A percentile compares a stretch with the other conserved stretches of the same genome.
phyloP scores from a whole-genome alignment of 2,888 invertebrate species.

The Erpobdella octoculata region DNA sequence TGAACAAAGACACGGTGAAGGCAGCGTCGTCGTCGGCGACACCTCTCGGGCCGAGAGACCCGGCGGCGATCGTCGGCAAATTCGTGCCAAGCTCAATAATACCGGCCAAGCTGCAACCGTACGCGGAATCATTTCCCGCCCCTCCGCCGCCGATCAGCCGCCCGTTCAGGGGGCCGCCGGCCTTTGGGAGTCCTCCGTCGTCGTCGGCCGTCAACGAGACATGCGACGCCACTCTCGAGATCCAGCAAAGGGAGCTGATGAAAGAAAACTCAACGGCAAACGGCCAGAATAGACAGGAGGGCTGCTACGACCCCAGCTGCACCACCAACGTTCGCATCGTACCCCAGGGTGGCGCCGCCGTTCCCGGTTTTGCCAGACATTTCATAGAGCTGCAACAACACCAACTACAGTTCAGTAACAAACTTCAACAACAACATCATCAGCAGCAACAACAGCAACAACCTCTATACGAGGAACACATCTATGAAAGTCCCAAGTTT shows the following conservation, averaged over 20 bases:
- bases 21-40: neutral
- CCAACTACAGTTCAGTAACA: neutral
- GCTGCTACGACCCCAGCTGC: slow-evolving; percentile 2
- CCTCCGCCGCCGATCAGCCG: slow-evolving; percentile 1
- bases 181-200: neutral
- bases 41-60: too few species aligned
- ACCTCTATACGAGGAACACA: slow-evolving; percentile 27
- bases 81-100: neutral
- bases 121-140: neutral
- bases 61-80: neutral
- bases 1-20: neutral
- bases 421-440: neutral
- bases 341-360: neutral
- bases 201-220: too few species aligned
- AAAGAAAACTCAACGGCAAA: neutral
- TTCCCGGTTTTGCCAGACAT: neutral
- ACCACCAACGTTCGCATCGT: neutral
- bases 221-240: neutral
- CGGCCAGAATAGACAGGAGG: neutral
- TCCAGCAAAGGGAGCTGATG: neutral
- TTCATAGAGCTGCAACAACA: neutral
- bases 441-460: slow-evolving; percentile 11
- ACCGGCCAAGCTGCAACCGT: neutral
- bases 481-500: slow-evolving; percentile 33
- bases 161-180: neutral